These are phyloP conservation scores for Parazoanthus darwini DNA, from an alignment of 92 coral and sea anemone genomes.

Conservation along the genomic window DNA sequence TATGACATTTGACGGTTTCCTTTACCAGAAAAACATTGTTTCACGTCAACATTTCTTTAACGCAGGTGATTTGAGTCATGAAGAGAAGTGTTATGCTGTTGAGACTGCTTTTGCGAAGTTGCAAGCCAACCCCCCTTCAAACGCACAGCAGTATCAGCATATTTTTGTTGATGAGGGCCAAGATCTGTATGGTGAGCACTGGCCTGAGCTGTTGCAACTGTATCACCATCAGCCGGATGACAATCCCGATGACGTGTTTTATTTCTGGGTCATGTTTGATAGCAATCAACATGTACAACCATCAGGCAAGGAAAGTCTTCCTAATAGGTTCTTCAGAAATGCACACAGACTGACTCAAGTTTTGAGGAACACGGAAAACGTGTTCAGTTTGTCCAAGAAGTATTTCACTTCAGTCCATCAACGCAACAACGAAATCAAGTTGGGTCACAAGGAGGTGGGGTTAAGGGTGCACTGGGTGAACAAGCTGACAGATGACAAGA, in stretches of 20 bases:
- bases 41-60: background rate
- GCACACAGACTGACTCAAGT: slow-evolving; percentile 38
- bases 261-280: slow-evolving; percentile 63
- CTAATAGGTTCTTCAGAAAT: background rate
- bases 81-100: background rate
- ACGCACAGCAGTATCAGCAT: slow-evolving; percentile 44
- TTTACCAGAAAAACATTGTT: background rate
- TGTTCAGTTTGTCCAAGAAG: slow-evolving; percentile 45
- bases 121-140: background rate
- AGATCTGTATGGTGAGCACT: slow-evolving; percentile 43
- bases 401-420: slow-evolving; percentile 14
- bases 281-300: slow-evolving; percentile 51
- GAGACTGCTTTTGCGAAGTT: background rate
- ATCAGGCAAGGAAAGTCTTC: background rate
- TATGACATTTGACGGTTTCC: slow-evolving; percentile 35
- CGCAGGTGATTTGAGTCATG: background rate
- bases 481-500: background rate
- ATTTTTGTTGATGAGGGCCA: slow-evolving; percentile 73
- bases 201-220: slow-evolving; percentile 46
- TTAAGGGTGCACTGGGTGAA: slow-evolving; percentile 36
- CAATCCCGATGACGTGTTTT: background rate
- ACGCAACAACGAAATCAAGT: background rate
- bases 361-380: slow-evolving; percentile 50
- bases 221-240: slow-evolving; percentile 9
- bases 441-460: slow-evolving; percentile 49